Conservation (phyloP, 2,113 vertebrate species). For the Echinops telfairi region DNA sequence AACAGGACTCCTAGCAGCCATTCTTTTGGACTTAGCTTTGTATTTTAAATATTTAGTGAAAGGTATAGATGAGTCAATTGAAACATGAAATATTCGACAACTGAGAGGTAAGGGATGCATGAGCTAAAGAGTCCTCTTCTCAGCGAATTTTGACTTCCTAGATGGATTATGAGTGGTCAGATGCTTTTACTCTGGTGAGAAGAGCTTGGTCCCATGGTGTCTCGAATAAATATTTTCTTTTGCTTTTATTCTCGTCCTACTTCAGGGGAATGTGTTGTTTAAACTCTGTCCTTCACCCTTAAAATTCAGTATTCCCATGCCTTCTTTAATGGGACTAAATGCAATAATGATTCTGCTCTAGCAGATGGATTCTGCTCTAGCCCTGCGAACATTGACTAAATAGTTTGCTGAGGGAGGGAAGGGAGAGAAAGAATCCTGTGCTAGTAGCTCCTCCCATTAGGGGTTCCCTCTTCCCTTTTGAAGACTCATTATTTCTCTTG, state of each 20-base stretch:
- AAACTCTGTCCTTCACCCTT: not conserved
- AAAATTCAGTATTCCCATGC: constrained; percentile 17
- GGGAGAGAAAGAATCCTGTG: not conserved
- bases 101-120: too few relatives aligned
- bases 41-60: constrained; percentile 5
- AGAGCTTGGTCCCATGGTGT: not conserved
- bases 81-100: not conserved
- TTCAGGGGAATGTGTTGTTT: not conserved
- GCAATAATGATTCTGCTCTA: not conserved
- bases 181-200: not conserved
- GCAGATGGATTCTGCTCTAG: not conserved
- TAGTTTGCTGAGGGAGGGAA: not conserved
- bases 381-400: not conserved
- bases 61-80: not conserved
- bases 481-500: not conserved
- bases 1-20: too few relatives aligned
- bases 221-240: constrained; percentile 4
- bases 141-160: not conserved
- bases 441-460: not conserved
- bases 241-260: constrained; percentile 24
- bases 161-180: not conserved
- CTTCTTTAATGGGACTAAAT: constrained; percentile 15
- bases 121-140: not conserved
- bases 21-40: too few relatives aligned
- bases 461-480: not conserved